A percentile compares a stretch with the other conserved stretches of the same genome.
These are phyloP conservation scores for Taxidea taxus DNA, from an alignment of 2,113 vertebrate species.

Conservation along the genomic window DNA sequence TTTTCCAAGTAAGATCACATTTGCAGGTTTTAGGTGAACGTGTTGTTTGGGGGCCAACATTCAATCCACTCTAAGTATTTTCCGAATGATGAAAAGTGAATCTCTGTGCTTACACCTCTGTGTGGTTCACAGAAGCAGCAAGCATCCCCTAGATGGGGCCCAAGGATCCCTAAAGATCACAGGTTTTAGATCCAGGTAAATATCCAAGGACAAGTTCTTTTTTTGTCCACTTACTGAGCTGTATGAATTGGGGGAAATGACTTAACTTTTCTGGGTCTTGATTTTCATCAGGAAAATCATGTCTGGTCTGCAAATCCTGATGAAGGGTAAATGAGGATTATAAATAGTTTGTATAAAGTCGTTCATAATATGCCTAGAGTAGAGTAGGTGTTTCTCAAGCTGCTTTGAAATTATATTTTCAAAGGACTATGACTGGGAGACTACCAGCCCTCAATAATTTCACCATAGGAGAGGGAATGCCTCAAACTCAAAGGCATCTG, in stretches of 20 bases:
- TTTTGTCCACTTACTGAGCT: background rate
- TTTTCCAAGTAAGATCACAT: background rate
- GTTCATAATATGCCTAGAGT: background rate
- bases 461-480: fast-evolving
- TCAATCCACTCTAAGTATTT: background rate
- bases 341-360: background rate
- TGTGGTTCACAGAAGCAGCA: background rate
- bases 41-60: background rate
- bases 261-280: background rate
- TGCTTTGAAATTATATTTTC: background rate
- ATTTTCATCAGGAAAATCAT: background rate
- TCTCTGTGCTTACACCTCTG: background rate
- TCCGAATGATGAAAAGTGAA: background rate
- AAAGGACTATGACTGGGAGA: background rate
- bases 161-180: background rate
- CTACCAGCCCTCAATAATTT: background rate
- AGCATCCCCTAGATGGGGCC: background rate
- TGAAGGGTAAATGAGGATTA: background rate
- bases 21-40: background rate
- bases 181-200: background rate
- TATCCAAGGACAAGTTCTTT: background rate
- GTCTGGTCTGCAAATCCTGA: background rate
- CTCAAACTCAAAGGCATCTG: background rate
- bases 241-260: background rate
- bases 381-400: background rate